Percentiles rank a stretch among this genome's conserved stretches.
These are phyloP conservation scores for Sycophaga agraensis DNA, from an alignment of 1,140 invertebrate genomes.

Conservation along the genomic window DNA sequence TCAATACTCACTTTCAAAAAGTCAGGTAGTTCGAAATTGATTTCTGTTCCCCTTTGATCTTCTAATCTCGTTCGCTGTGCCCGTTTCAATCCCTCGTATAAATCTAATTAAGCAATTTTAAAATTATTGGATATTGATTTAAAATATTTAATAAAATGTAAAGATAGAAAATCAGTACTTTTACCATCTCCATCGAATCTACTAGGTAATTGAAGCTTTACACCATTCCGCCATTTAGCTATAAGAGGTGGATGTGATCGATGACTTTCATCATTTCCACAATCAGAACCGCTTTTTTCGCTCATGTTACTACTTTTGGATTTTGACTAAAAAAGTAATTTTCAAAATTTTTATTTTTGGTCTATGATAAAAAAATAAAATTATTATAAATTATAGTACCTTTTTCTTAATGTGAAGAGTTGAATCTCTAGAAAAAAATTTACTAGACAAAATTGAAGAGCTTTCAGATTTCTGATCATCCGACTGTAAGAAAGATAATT, in stretches of 20 bases:
- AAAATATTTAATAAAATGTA: neutral
- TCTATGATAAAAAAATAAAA: too few species aligned
- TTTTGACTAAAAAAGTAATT: constrained; percentile 38
- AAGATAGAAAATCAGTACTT: constrained; percentile 23
- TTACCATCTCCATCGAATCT: constrained; percentile 70
- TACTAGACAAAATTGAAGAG: constrained; percentile 70
- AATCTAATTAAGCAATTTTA: constrained; percentile 49
- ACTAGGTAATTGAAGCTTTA: constrained; percentile 67
- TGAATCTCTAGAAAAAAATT: constrained; percentile 67
- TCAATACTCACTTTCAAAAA: constrained; percentile 66
- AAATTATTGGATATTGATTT: constrained; percentile 13
- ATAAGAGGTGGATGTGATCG: constrained; percentile 62
- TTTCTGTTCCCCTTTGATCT: constrained; percentile 80
- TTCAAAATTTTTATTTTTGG: neutral
- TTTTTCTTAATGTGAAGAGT: constrained; percentile 56
- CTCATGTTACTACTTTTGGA: constrained; percentile 47
- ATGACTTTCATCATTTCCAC: constrained; percentile 43
- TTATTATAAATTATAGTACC: constrained; percentile 32
- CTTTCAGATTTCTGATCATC: constrained; percentile 74
- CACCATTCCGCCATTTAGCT: constrained; percentile 69
- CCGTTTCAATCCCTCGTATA: constrained; percentile 75
- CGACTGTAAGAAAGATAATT: constrained; percentile 60
- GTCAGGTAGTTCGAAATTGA: constrained; percentile 78
- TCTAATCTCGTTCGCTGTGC: constrained; percentile 75
- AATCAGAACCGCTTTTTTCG: constrained; percentile 49